Evolutionary conservation across 2,797 vertebrate species (phyloP).

Genomic region (Atherinosoma microstoma): DNA sequence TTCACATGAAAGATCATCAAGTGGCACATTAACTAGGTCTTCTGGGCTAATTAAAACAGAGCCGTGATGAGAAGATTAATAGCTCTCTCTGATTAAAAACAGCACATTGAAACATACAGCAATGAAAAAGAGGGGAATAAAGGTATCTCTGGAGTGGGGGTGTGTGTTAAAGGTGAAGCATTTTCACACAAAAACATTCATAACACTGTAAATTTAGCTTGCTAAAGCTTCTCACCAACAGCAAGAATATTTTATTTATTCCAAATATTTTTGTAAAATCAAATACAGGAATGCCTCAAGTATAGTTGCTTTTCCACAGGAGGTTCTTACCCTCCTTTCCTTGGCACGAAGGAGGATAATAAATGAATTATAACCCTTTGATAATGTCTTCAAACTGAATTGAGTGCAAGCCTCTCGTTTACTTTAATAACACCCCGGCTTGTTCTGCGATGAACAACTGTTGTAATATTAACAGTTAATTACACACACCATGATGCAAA

Average conservation of each 20-base stretch:
- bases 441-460: conserved; percentile 57
- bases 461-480: conserved; percentile 52
- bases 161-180: neutral
- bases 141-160: neutral
- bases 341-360: conserved; percentile 49
- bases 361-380: conserved; percentile 64
- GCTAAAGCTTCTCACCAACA: neutral
- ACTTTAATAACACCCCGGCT: conserved; percentile 53
- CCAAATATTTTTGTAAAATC: conserved; percentile 40
- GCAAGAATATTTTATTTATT: neutral
- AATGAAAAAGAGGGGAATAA: conserved; percentile 10
- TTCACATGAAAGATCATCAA: conserved; percentile 55
- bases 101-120: conserved; percentile 29
- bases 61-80: conserved; percentile 62
- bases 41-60: conserved; percentile 61
- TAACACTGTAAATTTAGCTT: conserved; percentile 11
- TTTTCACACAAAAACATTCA: neutral
- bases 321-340: conserved; percentile 28
- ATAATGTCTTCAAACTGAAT: conserved; percentile 72
- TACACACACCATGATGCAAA: conserved; percentile 25
- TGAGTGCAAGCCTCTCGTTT: conserved; percentile 47
- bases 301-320: conserved; percentile 3
- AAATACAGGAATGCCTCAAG: conserved; percentile 39
- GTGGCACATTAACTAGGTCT: conserved; percentile 60
- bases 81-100: conserved; percentile 55